phyloP scores from a whole-genome alignment of 1,140 invertebrate genomes.

The Drosophila ironensis region DNA sequence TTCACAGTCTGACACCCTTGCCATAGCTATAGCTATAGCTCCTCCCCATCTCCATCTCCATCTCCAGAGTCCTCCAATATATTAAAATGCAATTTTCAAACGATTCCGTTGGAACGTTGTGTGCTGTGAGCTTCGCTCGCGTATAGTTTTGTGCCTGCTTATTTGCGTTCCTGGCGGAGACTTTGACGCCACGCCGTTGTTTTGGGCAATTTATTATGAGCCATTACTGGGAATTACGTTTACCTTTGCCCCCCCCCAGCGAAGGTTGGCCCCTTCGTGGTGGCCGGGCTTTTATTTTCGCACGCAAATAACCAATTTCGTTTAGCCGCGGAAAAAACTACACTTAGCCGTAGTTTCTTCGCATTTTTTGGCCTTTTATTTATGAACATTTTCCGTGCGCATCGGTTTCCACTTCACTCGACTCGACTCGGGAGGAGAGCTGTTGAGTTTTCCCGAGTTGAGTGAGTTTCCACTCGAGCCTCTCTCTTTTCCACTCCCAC shows the following conservation, averaged over 20 bases:
- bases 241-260: conserved; percentile 4
- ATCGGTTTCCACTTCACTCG: conserved; percentile 14
- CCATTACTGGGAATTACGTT: conserved; percentile 51
- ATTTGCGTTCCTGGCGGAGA: conserved; percentile 24
- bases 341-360: conserved; percentile 44
- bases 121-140: conserved; percentile 3
- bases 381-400: conserved; percentile 39
- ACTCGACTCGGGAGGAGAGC: background rate
- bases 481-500: background rate
- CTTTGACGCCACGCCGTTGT: conserved; percentile 15
- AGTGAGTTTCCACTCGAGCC: conserved; percentile 1
- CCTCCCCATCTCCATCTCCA: background rate
- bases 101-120: conserved; percentile 18
- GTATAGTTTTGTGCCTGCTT: conserved; percentile 31
- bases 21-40: too few species aligned
- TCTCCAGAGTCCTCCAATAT: conserved; percentile 32
- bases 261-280: background rate
- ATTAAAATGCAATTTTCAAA: conserved; percentile 69
- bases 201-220: conserved; percentile 61
- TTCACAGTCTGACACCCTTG: too few species aligned
- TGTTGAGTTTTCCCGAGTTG: too few species aligned
- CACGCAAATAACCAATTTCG: conserved; percentile 72
- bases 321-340: conserved; percentile 41
- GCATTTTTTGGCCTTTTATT: conserved; percentile 32
- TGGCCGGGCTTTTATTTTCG: conserved; percentile 5